phyloP scores from a whole-genome alignment of 2,888 invertebrate species.

The Carcina quercana region DNA sequence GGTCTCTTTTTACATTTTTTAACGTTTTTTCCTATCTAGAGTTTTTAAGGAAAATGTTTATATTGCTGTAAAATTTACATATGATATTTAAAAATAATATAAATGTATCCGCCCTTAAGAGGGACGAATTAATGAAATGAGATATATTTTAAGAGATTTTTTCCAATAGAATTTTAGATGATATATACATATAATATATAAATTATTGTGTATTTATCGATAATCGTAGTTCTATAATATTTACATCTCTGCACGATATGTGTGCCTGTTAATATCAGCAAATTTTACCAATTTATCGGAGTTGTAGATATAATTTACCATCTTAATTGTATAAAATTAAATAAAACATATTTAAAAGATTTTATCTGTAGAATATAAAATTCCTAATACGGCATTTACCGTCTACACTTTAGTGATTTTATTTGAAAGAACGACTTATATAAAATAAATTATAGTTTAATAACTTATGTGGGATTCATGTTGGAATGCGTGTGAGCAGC shows the following conservation, averaged over 20 bases:
- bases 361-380: slow-evolving; percentile 57
- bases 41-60: slow-evolving; percentile 61
- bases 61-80: slow-evolving; percentile 48
- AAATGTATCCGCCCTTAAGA: slow-evolving; percentile 35
- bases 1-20: slow-evolving; percentile 54
- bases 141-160: slow-evolving; percentile 73
- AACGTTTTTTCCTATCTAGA: slow-evolving; percentile 66
- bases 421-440: slow-evolving; percentile 65
- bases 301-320: slow-evolving; percentile 36
- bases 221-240: too few species aligned
- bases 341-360: slow-evolving; percentile 33
- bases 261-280: slow-evolving; percentile 51
- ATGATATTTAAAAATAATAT: slow-evolving; percentile 32
- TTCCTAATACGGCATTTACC: slow-evolving; percentile 73
- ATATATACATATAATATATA: slow-evolving; percentile 42
- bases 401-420: too few species aligned
- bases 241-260: slow-evolving; percentile 56
- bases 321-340: slow-evolving; percentile 28
- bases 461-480: slow-evolving; percentile 51
- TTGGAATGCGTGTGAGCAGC: slow-evolving; percentile 17
- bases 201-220: slow-evolving; percentile 63
- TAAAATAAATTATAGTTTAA: slow-evolving; percentile 57
- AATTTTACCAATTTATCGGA: slow-evolving; percentile 46
- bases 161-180: slow-evolving; percentile 59
- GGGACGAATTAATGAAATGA: slow-evolving; percentile 51